Evolutionary conservation across 2,113 vertebrate species (phyloP).

Genomic region (Anas platyrhynchos): DNA sequence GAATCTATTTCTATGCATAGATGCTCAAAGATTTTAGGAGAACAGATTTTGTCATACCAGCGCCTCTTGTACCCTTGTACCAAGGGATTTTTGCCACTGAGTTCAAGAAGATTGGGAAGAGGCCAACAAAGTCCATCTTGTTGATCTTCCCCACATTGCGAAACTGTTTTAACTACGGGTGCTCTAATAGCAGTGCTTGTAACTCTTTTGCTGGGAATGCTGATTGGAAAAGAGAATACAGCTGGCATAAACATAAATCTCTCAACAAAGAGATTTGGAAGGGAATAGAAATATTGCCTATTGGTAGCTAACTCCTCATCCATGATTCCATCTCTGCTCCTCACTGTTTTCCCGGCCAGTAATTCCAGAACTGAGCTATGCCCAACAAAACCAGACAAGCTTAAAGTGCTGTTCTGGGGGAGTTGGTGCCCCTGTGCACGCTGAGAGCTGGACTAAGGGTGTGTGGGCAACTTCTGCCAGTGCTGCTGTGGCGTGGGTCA

Average conservation of each 20-base stretch:
- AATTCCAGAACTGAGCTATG: not conserved
- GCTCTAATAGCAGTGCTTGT: constrained; percentile 29
- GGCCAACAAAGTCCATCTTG: not conserved
- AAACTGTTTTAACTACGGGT: not conserved
- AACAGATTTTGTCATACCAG: not conserved
- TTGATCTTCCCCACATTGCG: constrained; percentile 22
- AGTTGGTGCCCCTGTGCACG: not conserved
- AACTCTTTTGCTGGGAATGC: constrained; percentile 29
- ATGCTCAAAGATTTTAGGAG: not conserved
- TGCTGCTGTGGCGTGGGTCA: not conserved
- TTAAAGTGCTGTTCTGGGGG: too few relatives aligned
- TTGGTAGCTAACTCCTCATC: not conserved
- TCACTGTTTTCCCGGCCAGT: not conserved
- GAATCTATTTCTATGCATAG: not conserved
- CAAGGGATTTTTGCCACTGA: not conserved
- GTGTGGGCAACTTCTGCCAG: not conserved
- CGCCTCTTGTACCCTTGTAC: not conserved
- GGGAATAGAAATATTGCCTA: not conserved
- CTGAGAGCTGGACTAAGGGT: not conserved
- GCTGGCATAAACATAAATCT: not conserved
- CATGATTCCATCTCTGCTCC: not conserved
- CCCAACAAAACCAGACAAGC: not conserved
- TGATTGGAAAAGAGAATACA: not conserved
- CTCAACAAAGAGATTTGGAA: not conserved
- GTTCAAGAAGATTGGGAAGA: not conserved